Percentiles rank a stretch among this genome's conserved stretches.
Evolutionary conservation across 2,113 vertebrate species (phyloP).

Genomic region (Corydoras maculifer): DNA sequence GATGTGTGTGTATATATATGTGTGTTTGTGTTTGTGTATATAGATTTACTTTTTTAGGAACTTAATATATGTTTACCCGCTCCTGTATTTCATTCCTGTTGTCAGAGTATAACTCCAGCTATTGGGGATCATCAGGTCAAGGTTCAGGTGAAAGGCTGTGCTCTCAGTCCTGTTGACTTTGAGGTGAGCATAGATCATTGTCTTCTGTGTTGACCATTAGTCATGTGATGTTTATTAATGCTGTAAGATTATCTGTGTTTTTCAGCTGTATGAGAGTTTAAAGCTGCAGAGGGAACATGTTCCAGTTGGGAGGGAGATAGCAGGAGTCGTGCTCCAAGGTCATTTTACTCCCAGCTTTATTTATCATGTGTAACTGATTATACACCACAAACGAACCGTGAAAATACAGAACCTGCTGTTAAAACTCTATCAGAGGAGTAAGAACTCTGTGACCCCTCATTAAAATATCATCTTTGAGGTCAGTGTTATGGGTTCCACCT

Average conservation of each 20-base stretch:
- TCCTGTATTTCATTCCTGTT: not conserved
- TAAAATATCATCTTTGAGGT: too few species aligned
- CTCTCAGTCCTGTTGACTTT: conserved; percentile 79
- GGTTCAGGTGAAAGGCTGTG: conserved; percentile 88
- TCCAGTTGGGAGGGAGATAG: conserved; percentile 86
- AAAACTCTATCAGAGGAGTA: not conserved
- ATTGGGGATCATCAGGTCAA: conserved; percentile 73
- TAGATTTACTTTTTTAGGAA: too few species aligned
- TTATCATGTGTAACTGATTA: not conserved
- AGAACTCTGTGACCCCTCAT: too few species aligned
- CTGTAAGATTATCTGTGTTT: conserved; percentile 19
- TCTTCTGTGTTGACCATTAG: not conserved
- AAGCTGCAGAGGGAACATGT: conserved; percentile 72
- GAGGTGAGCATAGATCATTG: conserved; percentile 63
- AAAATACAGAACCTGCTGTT: not conserved
- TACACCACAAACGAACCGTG: too few species aligned
- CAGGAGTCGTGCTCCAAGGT: conserved; percentile 86
- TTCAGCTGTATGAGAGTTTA: conserved; percentile 76
- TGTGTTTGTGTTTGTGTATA: too few species aligned
- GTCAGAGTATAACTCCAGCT: conserved; percentile 65
- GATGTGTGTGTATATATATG: too few species aligned
- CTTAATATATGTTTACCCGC: too few species aligned
- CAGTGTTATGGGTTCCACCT: too few species aligned
- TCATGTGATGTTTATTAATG: not conserved
- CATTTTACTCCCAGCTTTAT: not conserved